Base-by-base conservation (phyloP, 2,888 invertebrate species). In the Scaptomyza tumidula region DNA sequence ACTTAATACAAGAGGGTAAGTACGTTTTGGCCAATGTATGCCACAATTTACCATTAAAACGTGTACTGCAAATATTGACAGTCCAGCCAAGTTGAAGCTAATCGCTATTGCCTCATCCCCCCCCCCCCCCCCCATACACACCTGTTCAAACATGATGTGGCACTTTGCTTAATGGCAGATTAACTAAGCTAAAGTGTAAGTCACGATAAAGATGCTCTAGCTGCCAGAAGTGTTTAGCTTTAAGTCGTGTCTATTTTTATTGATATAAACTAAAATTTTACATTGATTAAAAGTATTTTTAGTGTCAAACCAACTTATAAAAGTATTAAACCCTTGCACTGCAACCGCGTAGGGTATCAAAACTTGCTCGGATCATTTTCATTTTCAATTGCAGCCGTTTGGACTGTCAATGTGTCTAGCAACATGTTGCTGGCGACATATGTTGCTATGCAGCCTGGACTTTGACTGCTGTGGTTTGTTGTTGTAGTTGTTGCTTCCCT, bases 51-150 rank as follows among this genome's bases (percentile, higher is more conserved):
- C 6, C 3, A 6, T 5, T 14, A 35, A 55, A 68, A 55, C 45
- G 43, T 46, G 24, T 39, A 59, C 49, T 54, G 56, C 66, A 71
- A 75, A 75, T 75, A 75, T 75, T 75, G 75, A 75, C 71, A 65
- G 65, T 41, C 54, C 71, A 65, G 65, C 44, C 54, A 49, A 33
- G 54, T 52, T 48, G 52, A 64, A 52, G 64, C 41, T 75, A 71
- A 66, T 70, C 65, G 57, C 46, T 44, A 41, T 61, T 24, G 35
- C 19, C 43, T 19, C 19, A 19, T 19, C 1, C 19, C 10, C 31
- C 33, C n/a, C 13, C 4, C 19, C n/a, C 14, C n/a, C n/a, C n/a
- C n/a, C n/a, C n/a, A n/a, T n/a, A n/a, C n/a, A n/a, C n/a, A 10
- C 3, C 10, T 19, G 3, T 13, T 43, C 11, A 24, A 44, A 31